Evolutionary conservation across 2,888 invertebrate species (phyloP), one percentile per base, ranked within the genome.

Genomic region (Plagodis dolabraria): DNA sequence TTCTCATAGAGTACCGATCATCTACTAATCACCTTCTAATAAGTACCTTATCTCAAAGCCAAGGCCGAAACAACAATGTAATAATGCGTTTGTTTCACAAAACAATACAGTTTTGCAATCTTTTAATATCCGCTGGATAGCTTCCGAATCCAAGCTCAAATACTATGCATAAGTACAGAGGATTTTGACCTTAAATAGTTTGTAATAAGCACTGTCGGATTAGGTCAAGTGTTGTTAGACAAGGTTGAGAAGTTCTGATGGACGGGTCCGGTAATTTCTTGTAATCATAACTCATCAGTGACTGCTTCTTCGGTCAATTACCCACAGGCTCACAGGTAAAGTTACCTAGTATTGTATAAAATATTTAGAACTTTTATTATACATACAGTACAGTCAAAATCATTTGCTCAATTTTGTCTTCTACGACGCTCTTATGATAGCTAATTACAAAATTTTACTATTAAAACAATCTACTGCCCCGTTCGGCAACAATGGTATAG

Each of bases 51-150:
- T 62, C 62, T 50, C 67, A 69, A 69, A 65, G 69, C 69, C 67
- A 69, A 69, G 69, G 69, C 33, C 33, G 5, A 0, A n/a, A 51
- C 40, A 65, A 69, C 69, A 69, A 69, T 68, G 66, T 60, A 60
- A 63, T 56, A 42, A 57, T 57, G 8, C 57, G 65, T 62, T 62
- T 64, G 58, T 67, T 67, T 47, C n/a, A 36, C 8, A 55, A 63
- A 69, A 69, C 68, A 69, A 69, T 68, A 55, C 46, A 47, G 60
- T 61, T 51, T 64, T 35, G 53, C 53, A 65, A 69, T 57, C 53
- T 54, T 57, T 50, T 61, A 53, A 60, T 65, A 65, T 67, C 67
- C 69, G 64, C 54, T 44, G 47, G 12, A 44, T 38, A 11, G 47
- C 69, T 64, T 66, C 68, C 68, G 60, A 66, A 66, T 56, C 46